Conservation (phyloP, 35 echinoderm and acorn worm species). For the Heliocidaris tuberculata region DNA sequence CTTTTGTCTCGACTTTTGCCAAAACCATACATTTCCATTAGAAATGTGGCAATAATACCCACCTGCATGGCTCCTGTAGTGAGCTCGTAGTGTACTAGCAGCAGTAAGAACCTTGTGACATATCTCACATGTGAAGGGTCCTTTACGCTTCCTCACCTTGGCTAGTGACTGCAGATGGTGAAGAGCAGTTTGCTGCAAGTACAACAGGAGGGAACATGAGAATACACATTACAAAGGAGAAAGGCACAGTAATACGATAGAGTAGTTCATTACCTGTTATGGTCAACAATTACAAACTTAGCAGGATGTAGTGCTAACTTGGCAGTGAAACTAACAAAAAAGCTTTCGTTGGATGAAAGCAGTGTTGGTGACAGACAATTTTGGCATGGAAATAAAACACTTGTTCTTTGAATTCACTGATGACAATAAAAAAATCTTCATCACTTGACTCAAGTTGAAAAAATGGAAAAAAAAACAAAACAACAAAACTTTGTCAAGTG, state of each 20-base stretch:
- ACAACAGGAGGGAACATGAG: not conserved
- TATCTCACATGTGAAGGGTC: conserved; percentile 81
- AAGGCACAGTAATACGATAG: not conserved
- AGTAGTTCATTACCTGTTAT: not conserved
- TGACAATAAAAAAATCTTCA: too few species aligned
- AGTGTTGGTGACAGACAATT: too few species aligned
- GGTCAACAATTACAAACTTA: not conserved
- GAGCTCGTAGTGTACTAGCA: conserved; percentile 80
- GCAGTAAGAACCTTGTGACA: conserved; percentile 86
- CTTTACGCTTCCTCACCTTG: conserved; percentile 65
- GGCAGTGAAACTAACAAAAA: too few species aligned
- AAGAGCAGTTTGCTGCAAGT: conserved; percentile 64
- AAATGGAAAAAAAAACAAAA: too few species aligned
- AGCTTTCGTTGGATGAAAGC: too few species aligned
- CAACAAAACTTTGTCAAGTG: too few species aligned
- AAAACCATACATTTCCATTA: too few species aligned
- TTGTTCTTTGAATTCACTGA: too few species aligned
- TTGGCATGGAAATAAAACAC: too few species aligned
- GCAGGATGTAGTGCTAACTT: not conserved
- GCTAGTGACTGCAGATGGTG: conserved; percentile 53
- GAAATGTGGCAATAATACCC: not conserved
- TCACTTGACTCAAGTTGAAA: too few species aligned
- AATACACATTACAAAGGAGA: not conserved
- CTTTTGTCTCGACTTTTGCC: too few species aligned
- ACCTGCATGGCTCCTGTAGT: conserved; percentile 98